Conservation (phyloP, 2,113 vertebrate genomes). For the Todiramphus saurophagus region DNA sequence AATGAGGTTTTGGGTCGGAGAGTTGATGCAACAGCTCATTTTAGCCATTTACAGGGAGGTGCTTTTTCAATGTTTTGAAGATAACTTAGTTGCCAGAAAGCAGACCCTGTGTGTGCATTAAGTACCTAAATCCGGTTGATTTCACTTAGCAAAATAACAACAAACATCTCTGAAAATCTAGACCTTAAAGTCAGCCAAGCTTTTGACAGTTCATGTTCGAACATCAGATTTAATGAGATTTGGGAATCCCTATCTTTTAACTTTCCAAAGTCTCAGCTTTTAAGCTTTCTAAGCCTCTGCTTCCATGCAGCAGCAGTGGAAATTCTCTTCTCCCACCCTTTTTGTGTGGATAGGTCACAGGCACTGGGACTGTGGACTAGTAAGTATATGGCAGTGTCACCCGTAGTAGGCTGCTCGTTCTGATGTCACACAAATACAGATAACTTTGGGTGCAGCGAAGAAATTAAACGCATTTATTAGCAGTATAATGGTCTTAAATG, state of each 20-base stretch:
- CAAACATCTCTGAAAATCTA: neutral
- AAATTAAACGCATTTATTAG: neutral
- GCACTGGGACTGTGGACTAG: neutral
- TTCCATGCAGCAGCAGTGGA: neutral
- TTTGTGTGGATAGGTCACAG: neutral
- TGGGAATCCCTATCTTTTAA: neutral
- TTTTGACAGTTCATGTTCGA: neutral
- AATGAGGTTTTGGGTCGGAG: neutral
- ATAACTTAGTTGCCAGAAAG: neutral
- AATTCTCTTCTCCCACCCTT: neutral
- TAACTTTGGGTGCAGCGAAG: neutral
- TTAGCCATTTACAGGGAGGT: neutral
- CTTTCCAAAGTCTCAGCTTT: neutral
- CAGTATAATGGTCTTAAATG: neutral
- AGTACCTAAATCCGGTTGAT: neutral
- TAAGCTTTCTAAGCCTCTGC: neutral
- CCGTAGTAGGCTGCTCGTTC: neutral
- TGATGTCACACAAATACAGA: neutral
- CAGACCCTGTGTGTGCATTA: neutral
- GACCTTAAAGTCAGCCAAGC: neutral
- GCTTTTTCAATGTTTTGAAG: neutral
- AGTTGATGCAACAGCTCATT: neutral
- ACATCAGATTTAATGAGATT: neutral
- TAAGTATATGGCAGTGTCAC: neutral
- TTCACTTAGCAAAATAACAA: neutral